phyloP scores from a whole-genome alignment of 2,888 invertebrate genomes.

The Patella ulyssiponensis region DNA sequence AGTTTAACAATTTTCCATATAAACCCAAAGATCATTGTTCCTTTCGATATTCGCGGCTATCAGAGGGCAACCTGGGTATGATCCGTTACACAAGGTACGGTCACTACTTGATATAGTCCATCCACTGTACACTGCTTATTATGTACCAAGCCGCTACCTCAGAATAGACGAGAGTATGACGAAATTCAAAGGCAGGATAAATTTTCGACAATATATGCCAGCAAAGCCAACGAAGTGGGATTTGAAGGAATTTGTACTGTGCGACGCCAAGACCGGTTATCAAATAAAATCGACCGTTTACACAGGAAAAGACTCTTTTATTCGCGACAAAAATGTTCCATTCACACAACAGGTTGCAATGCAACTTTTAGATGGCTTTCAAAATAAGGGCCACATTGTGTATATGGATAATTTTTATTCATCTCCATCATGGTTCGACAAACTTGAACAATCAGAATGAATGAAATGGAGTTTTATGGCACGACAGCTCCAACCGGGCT shows the following conservation, averaged over 20 bases:
- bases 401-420: constrained; percentile 36
- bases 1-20: too few relatives aligned
- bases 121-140: constrained; percentile 22
- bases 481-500: too few relatives aligned
- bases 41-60: too few relatives aligned
- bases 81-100: constrained; percentile 17
- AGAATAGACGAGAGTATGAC: constrained; percentile 31
- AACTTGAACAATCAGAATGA: constrained; percentile 17
- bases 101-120: constrained; percentile 15
- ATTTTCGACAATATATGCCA: constrained; percentile 34
- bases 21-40: too few relatives aligned
- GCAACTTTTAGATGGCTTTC: constrained; percentile 27
- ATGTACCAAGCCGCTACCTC: constrained; percentile 20
- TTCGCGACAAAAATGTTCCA: constrained; percentile 19
- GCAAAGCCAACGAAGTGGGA: constrained; percentile 21
- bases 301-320: constrained; percentile 10
- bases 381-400: constrained; percentile 30
- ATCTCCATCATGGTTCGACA: constrained; percentile 21
- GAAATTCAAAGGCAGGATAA: constrained; percentile 37
- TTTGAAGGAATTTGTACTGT: background rate
- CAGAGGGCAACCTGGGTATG: background rate
- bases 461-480: too few relatives aligned
- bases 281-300: constrained; percentile 26
- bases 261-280: constrained; percentile 38
- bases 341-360: constrained; percentile 30